These are phyloP conservation scores for Chironomus riparius DNA, from an alignment of 2,888 invertebrate genomes.

Conservation along the genomic window DNA sequence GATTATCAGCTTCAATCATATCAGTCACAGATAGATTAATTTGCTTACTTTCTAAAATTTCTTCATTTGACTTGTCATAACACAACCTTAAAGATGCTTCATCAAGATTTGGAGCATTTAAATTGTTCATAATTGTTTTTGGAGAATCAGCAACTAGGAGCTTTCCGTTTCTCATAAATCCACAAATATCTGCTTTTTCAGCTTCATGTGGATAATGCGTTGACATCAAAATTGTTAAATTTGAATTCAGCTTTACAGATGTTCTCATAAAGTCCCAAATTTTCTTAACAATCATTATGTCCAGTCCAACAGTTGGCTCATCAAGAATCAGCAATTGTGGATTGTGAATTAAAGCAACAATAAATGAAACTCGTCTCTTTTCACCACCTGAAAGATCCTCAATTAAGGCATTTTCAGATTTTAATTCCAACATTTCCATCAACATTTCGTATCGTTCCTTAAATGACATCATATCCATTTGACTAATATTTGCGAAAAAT, in stretches of 20 bases:
- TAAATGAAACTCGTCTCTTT: slow-evolving; percentile 79
- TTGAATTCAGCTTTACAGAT: slow-evolving; percentile 55
- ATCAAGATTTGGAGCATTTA: slow-evolving; percentile 67
- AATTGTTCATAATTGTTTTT: slow-evolving; percentile 54
- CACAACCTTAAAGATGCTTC: slow-evolving; percentile 67
- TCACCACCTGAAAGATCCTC: slow-evolving; percentile 81
- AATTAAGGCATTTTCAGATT: slow-evolving; percentile 55
- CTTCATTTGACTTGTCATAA: neutral
- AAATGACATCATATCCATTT: slow-evolving; percentile 56
- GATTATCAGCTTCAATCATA: slow-evolving; percentile 33
- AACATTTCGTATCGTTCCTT: slow-evolving; percentile 58
- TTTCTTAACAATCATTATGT: slow-evolving; percentile 78
- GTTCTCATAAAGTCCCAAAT: slow-evolving; percentile 81
- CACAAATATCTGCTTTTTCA: slow-evolving; percentile 76
- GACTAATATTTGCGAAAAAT: slow-evolving; percentile 81
- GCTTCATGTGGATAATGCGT: slow-evolving; percentile 95
- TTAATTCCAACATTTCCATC: slow-evolving; percentile 63
- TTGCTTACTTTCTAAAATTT: slow-evolving; percentile 48
- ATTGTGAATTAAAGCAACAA: slow-evolving; percentile 78
- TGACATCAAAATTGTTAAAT: slow-evolving; percentile 76
- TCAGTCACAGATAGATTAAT: slow-evolving; percentile 49
- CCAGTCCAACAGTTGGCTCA: slow-evolving; percentile 88
- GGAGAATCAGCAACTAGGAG: slow-evolving; percentile 81
- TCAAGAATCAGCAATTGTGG: slow-evolving; percentile 83
- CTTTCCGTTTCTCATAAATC: slow-evolving; percentile 76